These are phyloP conservation scores for Epizoanthus rinbou DNA, from an alignment of 92 coral and sea anemone genomes.

Conservation along the genomic window DNA sequence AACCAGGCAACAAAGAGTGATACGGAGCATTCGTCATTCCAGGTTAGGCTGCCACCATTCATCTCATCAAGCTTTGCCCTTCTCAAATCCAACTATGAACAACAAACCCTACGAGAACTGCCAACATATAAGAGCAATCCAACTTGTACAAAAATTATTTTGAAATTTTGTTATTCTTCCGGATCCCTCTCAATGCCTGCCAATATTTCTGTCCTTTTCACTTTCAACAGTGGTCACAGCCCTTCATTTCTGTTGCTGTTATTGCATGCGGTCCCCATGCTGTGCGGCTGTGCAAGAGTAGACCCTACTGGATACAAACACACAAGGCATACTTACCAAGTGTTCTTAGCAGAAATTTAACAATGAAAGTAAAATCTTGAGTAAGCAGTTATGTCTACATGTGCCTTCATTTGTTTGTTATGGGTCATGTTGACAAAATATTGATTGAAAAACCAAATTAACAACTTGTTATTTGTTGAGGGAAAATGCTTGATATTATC, in stretches of 20 bases:
- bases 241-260: constrained; percentile 33
- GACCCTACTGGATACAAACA: neutral
- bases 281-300: neutral
- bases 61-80: constrained; percentile 6
- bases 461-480: no score
- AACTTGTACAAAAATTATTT: no score
- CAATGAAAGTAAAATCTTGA: no score
- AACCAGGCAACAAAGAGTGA: constrained; percentile 24
- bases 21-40: constrained; percentile 8
- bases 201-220: neutral
- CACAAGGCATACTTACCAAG: neutral
- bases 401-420: no score
- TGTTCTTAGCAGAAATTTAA: neutral
- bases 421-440: no score
- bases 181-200: constrained; percentile 35
- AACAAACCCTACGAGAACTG: no score
- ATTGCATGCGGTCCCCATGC: neutral
- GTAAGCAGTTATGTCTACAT: no score
- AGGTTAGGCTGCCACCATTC: constrained; percentile 33
- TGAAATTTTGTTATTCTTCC: neutral
- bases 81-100: neutral
- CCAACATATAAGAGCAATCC: no score
- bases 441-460: no score
- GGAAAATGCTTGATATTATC: no score
- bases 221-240: neutral